Evolutionary conservation across 2,113 vertebrate species (phyloP), one percentile per base, ranked within the genome.

Genomic region (Rhinolophus ferrumequinum): DNA sequence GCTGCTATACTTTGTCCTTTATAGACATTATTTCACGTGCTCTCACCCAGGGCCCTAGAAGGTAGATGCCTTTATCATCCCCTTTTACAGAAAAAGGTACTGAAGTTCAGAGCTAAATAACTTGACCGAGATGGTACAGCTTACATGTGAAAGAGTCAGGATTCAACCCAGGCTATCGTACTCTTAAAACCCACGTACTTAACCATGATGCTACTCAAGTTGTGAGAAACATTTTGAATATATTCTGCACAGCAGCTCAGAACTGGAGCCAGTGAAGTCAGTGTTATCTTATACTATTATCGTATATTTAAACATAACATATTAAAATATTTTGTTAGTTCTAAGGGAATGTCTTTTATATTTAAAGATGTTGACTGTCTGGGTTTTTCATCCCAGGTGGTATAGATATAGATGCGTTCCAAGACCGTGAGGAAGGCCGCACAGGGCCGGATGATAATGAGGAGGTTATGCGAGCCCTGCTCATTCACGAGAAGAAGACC

Each of bases 391-490:
- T 97, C 95, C 47, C 95, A 99, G 99, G 98, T 87, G 97, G 97
- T 54, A 98, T 99, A 69, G 99, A 98, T 90, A 86, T 98, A 33
- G 98, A 98, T 6, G 97, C 98, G 0, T 99, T 98, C 35, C 99
- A 99, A 80, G 98, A 99, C 11, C 98, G 87, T 1, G 98, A 98
- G 44, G 98, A 98, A 41, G 95, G 98, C 66, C 98, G 98, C 0
- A 66, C 93, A 0, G 96, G 97, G 35, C 98, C 98, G 88, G 99
- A 99, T 83, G 99, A 99, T 88, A 99, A 99, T 0, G 99, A 99
- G 97, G 99, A 99, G 94, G 99, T 99, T 97, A 99, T 99, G 99
- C 99, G 99, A 1, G 99, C 99, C 1, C 98, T 99, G 66, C 99
- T 99, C 62, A 99, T 99, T 97, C 99, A 99, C 0, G 99, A 99